Evolutionary conservation across 2,797 vertebrate species (phyloP).

Genomic region (Xenopus petersii): DNA sequence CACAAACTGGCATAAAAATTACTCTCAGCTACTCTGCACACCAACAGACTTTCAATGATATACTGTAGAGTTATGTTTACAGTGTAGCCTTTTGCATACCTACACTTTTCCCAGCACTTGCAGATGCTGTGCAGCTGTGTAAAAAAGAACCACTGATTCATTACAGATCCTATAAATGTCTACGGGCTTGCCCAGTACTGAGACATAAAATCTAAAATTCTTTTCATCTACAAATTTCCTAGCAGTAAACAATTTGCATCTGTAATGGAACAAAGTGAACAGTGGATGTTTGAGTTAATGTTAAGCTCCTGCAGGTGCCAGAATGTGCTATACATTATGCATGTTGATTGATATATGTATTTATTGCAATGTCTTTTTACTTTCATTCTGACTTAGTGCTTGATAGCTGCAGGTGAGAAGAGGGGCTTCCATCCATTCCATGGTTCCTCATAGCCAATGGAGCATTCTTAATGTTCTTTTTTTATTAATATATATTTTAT

Average conservation of each 20-base stretch:
- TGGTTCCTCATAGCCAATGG: no score
- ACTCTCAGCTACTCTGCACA: not conserved
- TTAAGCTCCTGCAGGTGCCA: conserved; percentile 53
- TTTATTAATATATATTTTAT: no score
- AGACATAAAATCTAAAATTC: conserved; percentile 45
- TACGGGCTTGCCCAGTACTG: conserved; percentile 37
- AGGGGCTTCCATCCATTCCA: no score
- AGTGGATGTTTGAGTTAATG: conserved; percentile 35
- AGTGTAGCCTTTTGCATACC: not conserved
- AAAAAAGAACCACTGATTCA: conserved; percentile 54
- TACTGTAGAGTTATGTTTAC: conserved; percentile 16
- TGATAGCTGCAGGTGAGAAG: no score
- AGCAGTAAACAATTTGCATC: conserved; percentile 57
- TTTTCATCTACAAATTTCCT: conserved; percentile 51
- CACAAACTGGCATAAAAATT: not conserved
- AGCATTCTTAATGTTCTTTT: no score
- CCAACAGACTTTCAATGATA: not conserved
- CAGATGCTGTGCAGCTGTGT: conserved; percentile 50
- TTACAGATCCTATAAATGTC: conserved; percentile 51
- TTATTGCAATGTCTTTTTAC: no score
- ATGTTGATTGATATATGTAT: conserved; percentile 53
- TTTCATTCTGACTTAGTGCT: no score
- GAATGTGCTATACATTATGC: conserved; percentile 52
- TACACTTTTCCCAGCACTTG: conserved; percentile 45
- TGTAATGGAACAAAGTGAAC: conserved; percentile 48